Evolutionary conservation across 2,113 vertebrate species (phyloP).

Genomic region (Sterna hirundo): DNA sequence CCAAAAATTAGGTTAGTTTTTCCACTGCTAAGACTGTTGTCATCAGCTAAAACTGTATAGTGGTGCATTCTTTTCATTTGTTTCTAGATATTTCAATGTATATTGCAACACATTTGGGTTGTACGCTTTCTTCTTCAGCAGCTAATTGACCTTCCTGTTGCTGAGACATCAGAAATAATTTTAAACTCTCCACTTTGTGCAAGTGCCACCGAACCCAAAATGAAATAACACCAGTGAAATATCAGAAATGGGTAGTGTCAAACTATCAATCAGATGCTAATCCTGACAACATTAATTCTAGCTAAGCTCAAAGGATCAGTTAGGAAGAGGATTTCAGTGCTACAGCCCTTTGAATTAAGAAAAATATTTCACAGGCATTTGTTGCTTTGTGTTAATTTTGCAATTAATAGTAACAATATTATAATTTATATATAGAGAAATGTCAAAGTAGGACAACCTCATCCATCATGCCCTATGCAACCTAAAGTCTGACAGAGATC

Average conservation of each 20-base stretch:
- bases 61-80: background rate
- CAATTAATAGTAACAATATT: background rate
- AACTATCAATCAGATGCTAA: constrained; percentile 25
- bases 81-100: background rate
- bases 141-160: constrained; percentile 12
- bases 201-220: background rate
- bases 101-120: background rate
- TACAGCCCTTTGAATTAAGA: background rate
- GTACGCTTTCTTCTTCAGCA: background rate
- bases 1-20: background rate
- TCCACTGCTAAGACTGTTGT: background rate
- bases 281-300: background rate
- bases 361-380: background rate
- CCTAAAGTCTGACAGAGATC: background rate
- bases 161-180: constrained; percentile 20
- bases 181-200: background rate
- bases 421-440: background rate
- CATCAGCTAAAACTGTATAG: background rate
- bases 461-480: background rate
- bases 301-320: background rate
- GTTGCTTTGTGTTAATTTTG: background rate
- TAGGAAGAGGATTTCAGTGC: background rate
- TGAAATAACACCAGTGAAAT: background rate
- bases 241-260: background rate
- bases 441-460: background rate